Percentiles rank a stretch among this genome's conserved stretches.
phyloP scores from a whole-genome alignment of 1,140 invertebrate species.

The Sycophaga agraensis region DNA sequence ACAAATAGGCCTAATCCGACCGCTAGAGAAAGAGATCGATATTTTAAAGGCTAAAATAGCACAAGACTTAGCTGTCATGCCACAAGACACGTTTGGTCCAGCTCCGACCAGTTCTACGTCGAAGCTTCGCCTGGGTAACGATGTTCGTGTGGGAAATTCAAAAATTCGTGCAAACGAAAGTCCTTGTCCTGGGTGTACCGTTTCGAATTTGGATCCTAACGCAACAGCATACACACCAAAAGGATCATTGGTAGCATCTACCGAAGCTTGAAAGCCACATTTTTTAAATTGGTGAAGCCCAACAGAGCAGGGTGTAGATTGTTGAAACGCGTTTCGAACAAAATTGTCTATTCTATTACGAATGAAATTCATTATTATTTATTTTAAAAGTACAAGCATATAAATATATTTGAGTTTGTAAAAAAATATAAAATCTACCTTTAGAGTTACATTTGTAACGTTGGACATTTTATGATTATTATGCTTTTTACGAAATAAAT shows the following conservation, averaged over 20 bases:
- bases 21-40: slow-evolving; percentile 86
- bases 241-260: slow-evolving; percentile 61
- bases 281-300: slow-evolving; percentile 34
- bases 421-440: background rate
- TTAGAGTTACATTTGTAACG: slow-evolving; percentile 1
- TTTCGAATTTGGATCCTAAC: slow-evolving; percentile 85
- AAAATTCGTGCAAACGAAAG: slow-evolving; percentile 54
- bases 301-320: slow-evolving; percentile 35
- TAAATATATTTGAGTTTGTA: slow-evolving; percentile 7
- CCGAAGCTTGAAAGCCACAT: slow-evolving; percentile 58
- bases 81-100: slow-evolving; percentile 66
- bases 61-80: slow-evolving; percentile 90
- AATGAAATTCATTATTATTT: slow-evolving; percentile 9
- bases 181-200: slow-evolving; percentile 54
- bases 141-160: slow-evolving; percentile 48
- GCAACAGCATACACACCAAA: slow-evolving; percentile 90
- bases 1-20: slow-evolving; percentile 17
- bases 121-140: slow-evolving; percentile 62
- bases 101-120: slow-evolving; percentile 58
- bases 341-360: slow-evolving; percentile 19
- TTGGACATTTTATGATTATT: slow-evolving; percentile 4
- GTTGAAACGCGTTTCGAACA: slow-evolving; percentile 41
- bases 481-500: background rate
- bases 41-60: slow-evolving; percentile 88
- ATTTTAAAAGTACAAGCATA: background rate